These are phyloP conservation scores for Leucoraja ocellata DNA, from an alignment of 2,797 vertebrate species.

Conservation along the genomic window DNA sequence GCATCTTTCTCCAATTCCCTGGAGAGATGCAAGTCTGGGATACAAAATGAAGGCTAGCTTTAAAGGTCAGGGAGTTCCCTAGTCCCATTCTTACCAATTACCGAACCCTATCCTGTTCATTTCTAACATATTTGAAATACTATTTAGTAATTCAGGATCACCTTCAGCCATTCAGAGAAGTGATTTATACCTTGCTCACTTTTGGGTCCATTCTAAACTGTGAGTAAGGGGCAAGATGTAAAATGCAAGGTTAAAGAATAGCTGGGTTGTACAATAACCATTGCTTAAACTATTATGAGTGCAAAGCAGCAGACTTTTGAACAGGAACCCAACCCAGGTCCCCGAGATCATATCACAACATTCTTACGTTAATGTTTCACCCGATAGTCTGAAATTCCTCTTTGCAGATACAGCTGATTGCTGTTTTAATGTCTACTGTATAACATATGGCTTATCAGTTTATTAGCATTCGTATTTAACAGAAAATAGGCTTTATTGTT, in stretches of 20 bases:
- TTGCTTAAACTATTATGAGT: background rate
- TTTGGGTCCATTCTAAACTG: background rate
- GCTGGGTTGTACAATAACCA: background rate
- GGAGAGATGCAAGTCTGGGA: too few relatives aligned
- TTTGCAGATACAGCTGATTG: background rate
- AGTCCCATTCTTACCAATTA: background rate
- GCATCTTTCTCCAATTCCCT: too few relatives aligned
- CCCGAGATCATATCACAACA: background rate
- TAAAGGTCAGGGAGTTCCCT: background rate
- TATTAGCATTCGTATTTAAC: background rate
- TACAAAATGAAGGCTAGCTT: background rate
- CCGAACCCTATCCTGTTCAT: background rate
- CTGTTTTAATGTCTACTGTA: background rate
- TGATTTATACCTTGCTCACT: background rate
- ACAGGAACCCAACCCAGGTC: background rate
- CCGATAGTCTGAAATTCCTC: background rate
- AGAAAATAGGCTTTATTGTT: background rate
- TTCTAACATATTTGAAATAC: background rate
- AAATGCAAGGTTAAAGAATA: background rate
- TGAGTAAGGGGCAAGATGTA: background rate
- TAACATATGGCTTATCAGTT: background rate
- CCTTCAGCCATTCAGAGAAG: background rate
- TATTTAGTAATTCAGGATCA: background rate
- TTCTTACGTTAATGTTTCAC: background rate
- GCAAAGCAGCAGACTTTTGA: background rate